phyloP scores from a whole-genome alignment of 1,140 invertebrate species.

The Eriosoma lanigerum region DNA sequence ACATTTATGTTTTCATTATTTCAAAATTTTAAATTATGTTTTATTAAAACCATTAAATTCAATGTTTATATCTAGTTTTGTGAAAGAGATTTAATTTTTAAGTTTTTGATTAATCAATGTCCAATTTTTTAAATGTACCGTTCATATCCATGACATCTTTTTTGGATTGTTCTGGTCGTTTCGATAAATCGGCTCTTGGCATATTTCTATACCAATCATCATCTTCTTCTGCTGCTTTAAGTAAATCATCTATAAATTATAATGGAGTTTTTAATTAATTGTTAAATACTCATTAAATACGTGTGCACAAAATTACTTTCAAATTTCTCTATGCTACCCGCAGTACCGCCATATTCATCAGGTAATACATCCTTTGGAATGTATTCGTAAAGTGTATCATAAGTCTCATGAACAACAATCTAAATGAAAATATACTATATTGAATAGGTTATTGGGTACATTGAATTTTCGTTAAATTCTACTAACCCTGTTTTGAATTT shows the following conservation, averaged over 20 bases:
- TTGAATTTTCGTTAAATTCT: not conserved
- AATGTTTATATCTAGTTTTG: not conserved
- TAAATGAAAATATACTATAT: conserved; percentile 46
- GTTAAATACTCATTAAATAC: too few relatives aligned
- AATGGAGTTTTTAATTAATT: not conserved
- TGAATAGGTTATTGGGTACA: too few relatives aligned
- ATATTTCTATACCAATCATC: conserved; percentile 34
- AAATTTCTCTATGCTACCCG: conserved; percentile 68
- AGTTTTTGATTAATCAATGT: conserved; percentile 13
- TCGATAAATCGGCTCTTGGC: conserved; percentile 40
- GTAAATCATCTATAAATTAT: not conserved
- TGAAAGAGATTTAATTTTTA: too few relatives aligned
- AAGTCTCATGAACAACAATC: conserved; percentile 73
- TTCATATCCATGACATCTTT: conserved; percentile 12
- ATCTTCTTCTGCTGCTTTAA: not conserved
- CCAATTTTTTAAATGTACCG: conserved; percentile 33
- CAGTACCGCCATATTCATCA: conserved; percentile 74
- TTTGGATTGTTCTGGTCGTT: conserved; percentile 10
- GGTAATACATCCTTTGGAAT: conserved; percentile 77
- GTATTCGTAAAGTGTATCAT: conserved; percentile 73
- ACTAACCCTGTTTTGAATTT: conserved; percentile 39
- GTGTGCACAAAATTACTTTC: conserved; percentile 62
- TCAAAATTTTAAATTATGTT: not conserved
- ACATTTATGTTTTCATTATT: not conserved
- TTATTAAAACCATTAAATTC: not conserved